Base-by-base conservation (phyloP, 2,113 vertebrate genomes). In the Sardina pilchardus region DNA sequence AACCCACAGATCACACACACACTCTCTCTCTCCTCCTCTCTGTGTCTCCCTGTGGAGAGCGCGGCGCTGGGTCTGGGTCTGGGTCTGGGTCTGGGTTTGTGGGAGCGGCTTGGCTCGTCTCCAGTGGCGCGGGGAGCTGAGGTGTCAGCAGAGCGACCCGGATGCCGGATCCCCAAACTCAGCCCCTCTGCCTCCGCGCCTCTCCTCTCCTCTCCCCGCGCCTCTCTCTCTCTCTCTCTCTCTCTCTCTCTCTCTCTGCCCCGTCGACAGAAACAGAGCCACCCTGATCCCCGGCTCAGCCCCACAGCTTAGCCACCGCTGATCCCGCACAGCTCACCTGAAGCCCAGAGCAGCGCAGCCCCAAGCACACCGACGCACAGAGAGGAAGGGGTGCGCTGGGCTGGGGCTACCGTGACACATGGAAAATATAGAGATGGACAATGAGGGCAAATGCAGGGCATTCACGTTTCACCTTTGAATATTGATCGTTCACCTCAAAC, bases 201-300 rank as follows among this genome's bases (percentile, higher is more conserved):
- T 30, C 63, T 71, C n/a, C 30, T 1, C 30, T n/a, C 63, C 63
- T n/a, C n/a, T 14, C 47, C 6, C 47, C 14, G 6, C 14, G 47
- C 47, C 47, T 6, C 47, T 48, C n/a, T 71, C 8, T 71, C n/a
- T 71, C 8, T 71, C n/a, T 71, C 8, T 71, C n/a, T 71, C 8
- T 71, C 47, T 6, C 47, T 48, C 47, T 6, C 47, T 48, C n/a
- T 26, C 63, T 71, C n/a, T 71, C 8, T 71, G 63, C 63, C 63
- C 63, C 26, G 63, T 71, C 63, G 63, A 71, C 63, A 71, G 63
- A 71, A 71, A 71, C 63, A 71, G 63, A 71, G 63, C 63, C 63
- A 26, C 63, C 30, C n/a, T 71, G 63, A 71, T 71, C 63, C 63
- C 63, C 7, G 26, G 26, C 63, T 30, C 63, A 71, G 63, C 63